Evolutionary conservation across 2,113 vertebrate genomes (phyloP), one percentile per base, ranked within the genome.

Genomic region (Rhinoptilus africanus): DNA sequence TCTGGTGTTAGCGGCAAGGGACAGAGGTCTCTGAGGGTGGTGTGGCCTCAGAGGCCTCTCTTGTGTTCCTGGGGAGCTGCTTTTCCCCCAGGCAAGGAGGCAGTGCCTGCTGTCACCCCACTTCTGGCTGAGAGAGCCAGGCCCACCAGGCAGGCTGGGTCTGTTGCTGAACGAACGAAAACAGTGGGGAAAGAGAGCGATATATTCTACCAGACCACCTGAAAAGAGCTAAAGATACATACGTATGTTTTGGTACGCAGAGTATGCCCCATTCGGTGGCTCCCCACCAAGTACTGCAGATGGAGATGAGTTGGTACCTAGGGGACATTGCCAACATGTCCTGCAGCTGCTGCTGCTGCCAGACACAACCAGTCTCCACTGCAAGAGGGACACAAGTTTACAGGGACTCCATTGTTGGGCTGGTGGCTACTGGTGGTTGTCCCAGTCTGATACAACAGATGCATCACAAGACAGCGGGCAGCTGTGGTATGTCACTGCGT

Each of bases 331-430:
- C 63, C 47, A 50, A 5, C 3, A 1, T 30, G 35, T 80, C 54
- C 41, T 84, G 57, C 51, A 74, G 74, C 32, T 74, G 48, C 60
- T 79, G 34, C 54, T 56, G 34, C 73, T 28, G 53, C 47, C 67
- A 68, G 47, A 56, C 32, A 50, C 32, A 20, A 27, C 10, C 60
- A 75, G 20, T 16, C 12, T 50, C 27, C 34, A 8, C 54, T 69
- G 28, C 1, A 1, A 57, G 68, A 37, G 0, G 3, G 66, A 48
- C n/a, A 43, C 10, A 8, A 1, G 0, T 48, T 78, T 35, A 34
- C 34, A 72, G 53, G 39, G 28, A 28, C 26, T 56, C 19, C 20
- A 39, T 21, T 37, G 24, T 30, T 37, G 34, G 43, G 11, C 32
- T 53, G 27, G 41, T 19, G 18, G 15, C 53, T 60, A 30, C 67